Base-by-base conservation (phyloP, 2,888 invertebrate genomes). In the Andrena fulva region DNA sequence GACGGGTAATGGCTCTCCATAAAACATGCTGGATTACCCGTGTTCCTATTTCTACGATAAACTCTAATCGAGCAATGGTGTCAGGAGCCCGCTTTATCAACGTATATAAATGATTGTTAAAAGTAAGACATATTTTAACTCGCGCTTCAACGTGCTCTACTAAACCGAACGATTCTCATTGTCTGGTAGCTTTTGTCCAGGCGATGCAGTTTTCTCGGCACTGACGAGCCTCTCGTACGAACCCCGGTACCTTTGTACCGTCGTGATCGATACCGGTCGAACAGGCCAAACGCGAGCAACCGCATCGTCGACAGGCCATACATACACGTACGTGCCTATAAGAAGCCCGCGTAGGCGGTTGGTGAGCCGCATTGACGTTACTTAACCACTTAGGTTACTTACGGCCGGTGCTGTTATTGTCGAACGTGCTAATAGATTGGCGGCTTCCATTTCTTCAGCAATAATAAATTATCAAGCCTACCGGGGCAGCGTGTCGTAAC, bases 401-500 rank as follows among this genome's bases (percentile, higher is more conserved):
- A 87, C 87, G 84, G 83, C 79, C 82, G 78, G 75, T 67, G 73
- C 85, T 85, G 86, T 91, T 90, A 91, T 90, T 89, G 89, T 89
- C 89, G 88, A 83, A 89, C 85, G 90, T 85, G 89, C 89, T 90
- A 90, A 90, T 91, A 89, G 89, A 89, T 90, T 85, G 89, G 83
- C 84, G 84, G 89, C 88, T 89, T 90, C 88, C 86, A 89, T 87
- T 90, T 89, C 85, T 87, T 84, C 84, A 84, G 79, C 83, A 85
- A 88, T 87, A 89, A 91, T 90, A 90, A 90, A 89, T 90, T 89
- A 89, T 86, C 89, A 82, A 76, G 86, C 77, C 77, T 86, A 60
- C 80, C 71, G 79, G 4, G 12, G 56, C 83, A 64, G 63, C 72
- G 80, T 79, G 87, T 60, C 80, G 84, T 83, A 83, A 84, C 73